Conservation (phyloP, 2,888 invertebrate genomes). For the Ethmia dodecea region DNA sequence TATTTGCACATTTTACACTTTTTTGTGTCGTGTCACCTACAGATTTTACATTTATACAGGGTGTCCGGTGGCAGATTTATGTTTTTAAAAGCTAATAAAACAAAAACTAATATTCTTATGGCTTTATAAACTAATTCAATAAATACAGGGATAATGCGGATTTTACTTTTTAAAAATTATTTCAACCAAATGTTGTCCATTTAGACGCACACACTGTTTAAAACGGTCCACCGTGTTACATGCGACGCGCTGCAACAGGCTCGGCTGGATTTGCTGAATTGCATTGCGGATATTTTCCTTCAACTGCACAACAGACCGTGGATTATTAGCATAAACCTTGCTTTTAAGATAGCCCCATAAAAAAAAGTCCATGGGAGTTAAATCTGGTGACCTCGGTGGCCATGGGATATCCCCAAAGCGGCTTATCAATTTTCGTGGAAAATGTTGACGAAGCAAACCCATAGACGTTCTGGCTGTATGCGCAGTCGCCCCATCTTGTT, state of each 20-base stretch:
- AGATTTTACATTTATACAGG: too few species aligned
- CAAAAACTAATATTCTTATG: slow-evolving; percentile 9
- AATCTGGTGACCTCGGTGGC: slow-evolving; percentile 12
- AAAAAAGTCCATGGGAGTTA: slow-evolving; percentile 8
- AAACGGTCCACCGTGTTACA: slow-evolving; percentile 21
- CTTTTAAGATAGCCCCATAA: slow-evolving; percentile 8
- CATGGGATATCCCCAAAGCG: slow-evolving; percentile 13
- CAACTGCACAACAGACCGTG: slow-evolving; percentile 13
- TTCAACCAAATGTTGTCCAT: slow-evolving; percentile 21
- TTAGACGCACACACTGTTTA: slow-evolving; percentile 21
- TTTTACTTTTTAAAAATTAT: slow-evolving; percentile 21
- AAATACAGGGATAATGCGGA: slow-evolving; percentile 13
- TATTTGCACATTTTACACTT: too few species aligned
- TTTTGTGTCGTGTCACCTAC: too few species aligned
- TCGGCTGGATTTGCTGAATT: slow-evolving; percentile 19
- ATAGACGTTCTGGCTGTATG: slow-evolving; percentile 7
- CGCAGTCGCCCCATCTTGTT: slow-evolving; percentile 16
- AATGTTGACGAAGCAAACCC: slow-evolving; percentile 11
- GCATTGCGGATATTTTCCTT: slow-evolving; percentile 22
- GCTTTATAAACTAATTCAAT: neutral
- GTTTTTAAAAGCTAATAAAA: slow-evolving; percentile 15
- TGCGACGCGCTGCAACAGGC: slow-evolving; percentile 15
- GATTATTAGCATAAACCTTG: slow-evolving; percentile 10
- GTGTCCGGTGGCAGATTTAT: slow-evolving; percentile 1
- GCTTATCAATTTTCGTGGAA: slow-evolving; percentile 10